These are phyloP conservation scores for Polymixis lichenea DNA, from an alignment of 2,888 invertebrate species.

Conservation along the genomic window DNA sequence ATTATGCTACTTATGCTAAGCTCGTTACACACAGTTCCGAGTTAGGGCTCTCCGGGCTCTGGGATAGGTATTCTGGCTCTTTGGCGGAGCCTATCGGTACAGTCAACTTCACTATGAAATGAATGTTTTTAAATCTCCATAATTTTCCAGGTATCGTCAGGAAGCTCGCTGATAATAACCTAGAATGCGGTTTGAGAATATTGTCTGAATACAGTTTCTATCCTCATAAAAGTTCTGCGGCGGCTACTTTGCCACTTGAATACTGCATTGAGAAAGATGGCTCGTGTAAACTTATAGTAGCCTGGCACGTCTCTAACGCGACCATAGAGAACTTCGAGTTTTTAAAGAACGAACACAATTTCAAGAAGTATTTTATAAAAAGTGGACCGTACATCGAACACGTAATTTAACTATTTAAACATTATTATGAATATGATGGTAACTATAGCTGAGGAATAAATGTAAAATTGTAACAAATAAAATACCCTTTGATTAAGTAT, in stretches of 20 bases:
- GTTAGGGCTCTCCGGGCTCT: neutral
- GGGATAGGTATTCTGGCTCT: neutral
- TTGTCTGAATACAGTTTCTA: constrained; percentile 84
- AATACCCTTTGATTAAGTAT: neutral
- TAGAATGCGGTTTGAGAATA: constrained; percentile 80
- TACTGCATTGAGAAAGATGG: constrained; percentile 82
- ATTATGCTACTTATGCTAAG: neutral
- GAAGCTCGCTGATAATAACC: constrained; percentile 77
- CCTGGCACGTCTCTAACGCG: constrained; percentile 84
- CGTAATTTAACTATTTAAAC: constrained; percentile 49
- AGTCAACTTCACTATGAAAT: neutral
- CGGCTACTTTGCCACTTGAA: constrained; percentile 76
- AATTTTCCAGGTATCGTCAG: constrained; percentile 77
- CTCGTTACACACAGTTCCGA: neutral
- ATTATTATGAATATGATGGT: neutral
- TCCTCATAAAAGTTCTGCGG: constrained; percentile 73
- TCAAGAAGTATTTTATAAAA: constrained; percentile 81
- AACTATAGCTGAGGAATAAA: constrained; percentile 18
- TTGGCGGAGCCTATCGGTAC: neutral
- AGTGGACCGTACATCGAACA: constrained; percentile 68
- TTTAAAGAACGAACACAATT: constrained; percentile 79
- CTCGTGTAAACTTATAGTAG: constrained; percentile 81
- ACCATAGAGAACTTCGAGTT: constrained; percentile 85
- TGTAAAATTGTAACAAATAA: neutral
- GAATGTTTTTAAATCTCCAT: neutral